Evolutionary conservation across 2,797 vertebrate species (phyloP), one percentile per base, ranked within the genome.

Genomic region (Acrossocheilus fasciatus): DNA sequence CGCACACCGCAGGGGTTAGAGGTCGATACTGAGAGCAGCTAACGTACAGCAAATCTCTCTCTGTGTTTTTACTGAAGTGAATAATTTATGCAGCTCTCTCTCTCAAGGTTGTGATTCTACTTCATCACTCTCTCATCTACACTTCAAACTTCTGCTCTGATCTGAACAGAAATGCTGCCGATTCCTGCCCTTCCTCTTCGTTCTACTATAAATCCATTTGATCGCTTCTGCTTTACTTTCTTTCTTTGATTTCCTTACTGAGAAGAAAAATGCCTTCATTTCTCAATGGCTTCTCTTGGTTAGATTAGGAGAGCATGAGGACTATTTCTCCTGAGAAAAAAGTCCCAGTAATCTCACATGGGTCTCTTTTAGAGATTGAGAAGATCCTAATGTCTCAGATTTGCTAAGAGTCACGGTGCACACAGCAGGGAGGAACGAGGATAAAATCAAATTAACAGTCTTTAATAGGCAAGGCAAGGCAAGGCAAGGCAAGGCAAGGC

Each of bases 151-250:
- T 91, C 82, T 91, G 82, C 89, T 75, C 54, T 82, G 89, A 91
- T 93, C 87, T 91, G 82, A 10, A 47, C 89, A 89, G 89, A 91
- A 90, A 87, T 90, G 89, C 90, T 84, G 90, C 89, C 57, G 82
- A 90, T 92, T 72, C 78, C 7, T 6, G 89, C 87, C 20, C 23
- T 72, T n/a, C 52, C 62, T 10, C 2, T 59, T 74, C 34, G 14
- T 43, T 68, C 50, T 85, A 80, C 39, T 47, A 18, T 77, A 39
- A 91, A 90, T 92, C 86, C 87, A 91, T 92, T 91, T 92, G 89
- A 92, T 92, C 92, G 92, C 91, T 91, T 91, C 87, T 79, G 82
- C n/a, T 77, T 64, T 45, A n/a, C 26, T 15, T 64, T 64, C 57
- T 59, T 64, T 64, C 86, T 89, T 89, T 66, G 66, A 85, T 34